Evolutionary conservation across 1,140 invertebrate genomes (phyloP).

Genomic region (Cataglyphis hispanica): DNA sequence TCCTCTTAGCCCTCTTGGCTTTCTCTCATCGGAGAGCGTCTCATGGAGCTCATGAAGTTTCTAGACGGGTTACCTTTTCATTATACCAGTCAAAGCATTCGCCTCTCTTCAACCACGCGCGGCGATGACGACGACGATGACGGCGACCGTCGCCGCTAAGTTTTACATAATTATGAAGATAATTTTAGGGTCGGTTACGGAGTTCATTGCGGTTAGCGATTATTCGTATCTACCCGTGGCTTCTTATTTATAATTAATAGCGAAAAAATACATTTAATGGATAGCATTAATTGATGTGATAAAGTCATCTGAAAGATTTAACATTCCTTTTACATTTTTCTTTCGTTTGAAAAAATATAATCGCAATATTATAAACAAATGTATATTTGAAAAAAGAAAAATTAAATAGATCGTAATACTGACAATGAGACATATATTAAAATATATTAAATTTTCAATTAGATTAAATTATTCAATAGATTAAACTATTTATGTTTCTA

Average conservation of each 20-base stretch:
- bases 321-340: not conserved
- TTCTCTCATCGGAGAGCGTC: not conserved
- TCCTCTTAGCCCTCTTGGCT: not conserved
- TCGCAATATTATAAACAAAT: not conserved
- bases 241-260: not conserved
- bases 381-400: not conserved
- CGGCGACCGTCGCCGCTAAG: conserved; percentile 17
- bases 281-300: not conserved
- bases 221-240: not conserved
- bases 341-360: not conserved
- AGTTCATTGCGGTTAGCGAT: conserved; percentile 38
- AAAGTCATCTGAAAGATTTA: not conserved
- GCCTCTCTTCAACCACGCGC: conserved; percentile 30
- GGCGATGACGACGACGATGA: conserved; percentile 2
- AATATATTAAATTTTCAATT: not conserved
- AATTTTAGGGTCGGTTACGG: conserved; percentile 34
- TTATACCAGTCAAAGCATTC: conserved; percentile 26
- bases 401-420: not conserved
- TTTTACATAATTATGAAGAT: conserved; percentile 30
- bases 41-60: conserved; percentile 29
- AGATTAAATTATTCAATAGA: not conserved
- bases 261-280: not conserved
- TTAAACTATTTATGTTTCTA: not conserved
- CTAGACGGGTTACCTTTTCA: conserved; percentile 42
- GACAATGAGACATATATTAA: not conserved